Evolutionary conservation across 1,140 invertebrate species (phyloP), one percentile per base, ranked within the genome.

Genomic region (Procambarus virginalis): DNA sequence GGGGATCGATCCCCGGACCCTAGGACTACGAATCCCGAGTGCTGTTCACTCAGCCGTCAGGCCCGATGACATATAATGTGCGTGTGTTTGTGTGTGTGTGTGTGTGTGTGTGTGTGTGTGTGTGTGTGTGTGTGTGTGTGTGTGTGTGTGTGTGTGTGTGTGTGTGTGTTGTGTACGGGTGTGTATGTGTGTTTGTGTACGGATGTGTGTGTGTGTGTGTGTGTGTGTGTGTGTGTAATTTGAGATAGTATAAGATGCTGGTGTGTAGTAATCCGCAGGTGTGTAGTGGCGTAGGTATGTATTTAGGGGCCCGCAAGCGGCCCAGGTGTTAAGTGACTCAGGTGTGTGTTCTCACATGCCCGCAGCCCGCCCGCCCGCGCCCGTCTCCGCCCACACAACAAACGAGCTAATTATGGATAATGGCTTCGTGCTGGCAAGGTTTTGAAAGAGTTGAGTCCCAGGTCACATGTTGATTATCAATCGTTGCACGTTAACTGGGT

Each of bases 391-490:
- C 14, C 14, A 22, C 83, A 55, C 73, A 55, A 51, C 2, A 20
- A 60, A n/a, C 58, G 34, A 4, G 6, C 75, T 78, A 86, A 86
- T 86, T 86, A 86, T 86, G 78, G 75, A 60, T 78, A 78, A 85
- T 78, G 73, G 73, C 34, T 22, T 60, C 70, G 73, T 86, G 75
- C 84, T 9, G 51, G 51, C n/a, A 73, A 17, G 51, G 22, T 78
- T 78, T 78, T 86, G 78, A 34, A 86, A 55, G 46, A 55, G 68
- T 34, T 49, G 51, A 10, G 34, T 49, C 51, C 34, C 4, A 22
- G 34, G 14, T 64, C 14, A 49, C 78, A 78, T 84, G 82, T 75
- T 84, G 3, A 84, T 75, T 75, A 51, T 75, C 49, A 78, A 78
- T 78, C 46, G 76, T 78, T 49, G 76, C 76, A n/a, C 49, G 76